A percentile compares a stretch with the other conserved stretches of the same genome.
These are phyloP conservation scores for Chloroclystis v-ata DNA, from an alignment of 2,888 invertebrate genomes.

Conservation along the genomic window DNA sequence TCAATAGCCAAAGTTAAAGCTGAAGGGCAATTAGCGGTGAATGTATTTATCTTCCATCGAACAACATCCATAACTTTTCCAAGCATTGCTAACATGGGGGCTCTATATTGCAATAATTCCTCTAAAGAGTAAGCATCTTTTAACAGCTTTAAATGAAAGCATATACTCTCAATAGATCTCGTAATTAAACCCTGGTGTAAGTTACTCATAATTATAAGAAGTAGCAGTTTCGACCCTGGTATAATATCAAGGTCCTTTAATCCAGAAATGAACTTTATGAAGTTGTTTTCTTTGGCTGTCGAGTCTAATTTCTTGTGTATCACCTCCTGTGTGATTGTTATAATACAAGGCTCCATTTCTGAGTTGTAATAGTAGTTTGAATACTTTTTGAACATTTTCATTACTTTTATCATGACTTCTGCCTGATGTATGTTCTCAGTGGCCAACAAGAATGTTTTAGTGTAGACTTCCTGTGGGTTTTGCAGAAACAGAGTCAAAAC, in stretches of 20 bases:
- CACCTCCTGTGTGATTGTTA: constrained; percentile 42
- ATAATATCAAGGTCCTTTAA: constrained; percentile 48
- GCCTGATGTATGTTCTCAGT: constrained; percentile 52
- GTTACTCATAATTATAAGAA: constrained; percentile 61
- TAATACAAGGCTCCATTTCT: constrained; percentile 56
- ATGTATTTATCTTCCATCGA: constrained; percentile 57
- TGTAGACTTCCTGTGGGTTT: constrained; percentile 52
- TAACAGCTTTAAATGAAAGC: constrained; percentile 49
- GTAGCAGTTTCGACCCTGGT: constrained; percentile 47
- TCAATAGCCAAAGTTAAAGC: constrained; percentile 48
- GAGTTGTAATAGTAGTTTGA: constrained; percentile 51
- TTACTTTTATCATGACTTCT: constrained; percentile 54
- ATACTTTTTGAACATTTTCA: constrained; percentile 50
- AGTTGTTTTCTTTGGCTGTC: constrained; percentile 45
- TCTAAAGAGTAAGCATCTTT: constrained; percentile 40
- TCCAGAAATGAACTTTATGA: constrained; percentile 49
- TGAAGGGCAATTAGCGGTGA: constrained; percentile 38
- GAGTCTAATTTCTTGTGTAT: constrained; percentile 40
- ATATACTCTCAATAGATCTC: constrained; percentile 42
- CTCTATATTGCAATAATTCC: constrained; percentile 54
- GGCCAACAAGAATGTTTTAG: constrained; percentile 54
- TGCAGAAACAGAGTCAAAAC: constrained; percentile 57
- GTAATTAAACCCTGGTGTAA: constrained; percentile 51
- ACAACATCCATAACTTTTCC: constrained; percentile 58
- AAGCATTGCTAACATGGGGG: constrained; percentile 63